phyloP scores from a whole-genome alignment of 1,140 invertebrate genomes.

The Littorina saxatilis region DNA sequence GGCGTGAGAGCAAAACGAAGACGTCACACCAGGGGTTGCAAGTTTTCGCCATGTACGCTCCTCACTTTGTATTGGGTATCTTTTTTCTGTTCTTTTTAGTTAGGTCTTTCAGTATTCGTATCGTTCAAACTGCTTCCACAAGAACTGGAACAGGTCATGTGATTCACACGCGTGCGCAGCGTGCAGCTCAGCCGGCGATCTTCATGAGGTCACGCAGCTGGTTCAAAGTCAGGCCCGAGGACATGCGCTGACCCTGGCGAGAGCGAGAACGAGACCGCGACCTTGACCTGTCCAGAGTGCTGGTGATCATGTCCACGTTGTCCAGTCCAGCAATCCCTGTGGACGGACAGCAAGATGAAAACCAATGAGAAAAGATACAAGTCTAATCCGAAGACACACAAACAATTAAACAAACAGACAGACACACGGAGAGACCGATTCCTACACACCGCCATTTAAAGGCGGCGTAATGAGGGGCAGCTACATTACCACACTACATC shows the following conservation, averaged over 20 bases:
- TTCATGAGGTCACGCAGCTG: slow-evolving; percentile 32
- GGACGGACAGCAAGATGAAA: neutral
- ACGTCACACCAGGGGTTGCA: neutral
- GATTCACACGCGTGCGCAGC: slow-evolving; percentile 9
- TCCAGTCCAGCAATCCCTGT: slow-evolving; percentile 31
- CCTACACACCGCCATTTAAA: too few relatives aligned
- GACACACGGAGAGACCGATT: neutral
- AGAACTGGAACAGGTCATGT: neutral
- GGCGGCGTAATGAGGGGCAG: too few relatives aligned
- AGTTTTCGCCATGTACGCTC: neutral
- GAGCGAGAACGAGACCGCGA: slow-evolving; percentile 12
- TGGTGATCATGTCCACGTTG: slow-evolving; percentile 41
- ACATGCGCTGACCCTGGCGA: slow-evolving; percentile 12
- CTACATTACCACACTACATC: too few relatives aligned
- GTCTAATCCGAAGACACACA: too few relatives aligned
- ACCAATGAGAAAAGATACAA: neutral
- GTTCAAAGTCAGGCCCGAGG: neutral
- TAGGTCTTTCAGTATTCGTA: neutral
- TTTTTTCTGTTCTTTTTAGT: neutral
- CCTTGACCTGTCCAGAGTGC: slow-evolving; percentile 35
- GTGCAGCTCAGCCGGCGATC: slow-evolving; percentile 4
- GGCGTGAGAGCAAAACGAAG: neutral
- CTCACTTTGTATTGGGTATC: too few relatives aligned
- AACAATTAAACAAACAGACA: neutral
- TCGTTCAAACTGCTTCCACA: neutral